phyloP scores from a whole-genome alignment of 2,888 invertebrate genomes.

The Peribatodes rhomboidaria region DNA sequence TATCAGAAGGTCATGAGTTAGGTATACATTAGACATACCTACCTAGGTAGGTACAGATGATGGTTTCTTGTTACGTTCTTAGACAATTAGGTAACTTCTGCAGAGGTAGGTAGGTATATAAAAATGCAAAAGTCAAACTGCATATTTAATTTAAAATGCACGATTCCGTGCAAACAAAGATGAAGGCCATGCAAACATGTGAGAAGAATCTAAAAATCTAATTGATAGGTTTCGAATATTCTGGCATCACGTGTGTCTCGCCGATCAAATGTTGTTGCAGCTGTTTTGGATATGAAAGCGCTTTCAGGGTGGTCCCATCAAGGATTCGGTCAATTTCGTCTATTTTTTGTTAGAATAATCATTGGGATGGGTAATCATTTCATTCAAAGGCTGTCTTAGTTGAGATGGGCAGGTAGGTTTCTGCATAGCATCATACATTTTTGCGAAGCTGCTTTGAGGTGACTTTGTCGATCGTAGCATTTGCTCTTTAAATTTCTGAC shows the following conservation, averaged over 20 bases:
- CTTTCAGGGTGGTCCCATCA: conserved; percentile 13
- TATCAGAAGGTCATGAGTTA: no score
- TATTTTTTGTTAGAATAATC: conserved; percentile 20
- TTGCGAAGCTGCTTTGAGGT: background rate
- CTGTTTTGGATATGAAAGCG: background rate
- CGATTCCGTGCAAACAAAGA: conserved; percentile 8
- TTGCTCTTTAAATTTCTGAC: background rate
- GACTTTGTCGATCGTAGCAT: background rate
- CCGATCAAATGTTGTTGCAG: conserved; percentile 1
- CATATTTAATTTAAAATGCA: background rate
- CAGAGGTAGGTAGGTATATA: no score
- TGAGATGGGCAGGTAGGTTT: background rate
- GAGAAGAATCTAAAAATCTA: conserved; percentile 5
- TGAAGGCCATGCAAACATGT: conserved; percentile 11
- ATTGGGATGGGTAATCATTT: background rate
- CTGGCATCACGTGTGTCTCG: background rate
- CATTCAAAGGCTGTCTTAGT: background rate
- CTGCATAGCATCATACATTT: background rate
- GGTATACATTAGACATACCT: no score
- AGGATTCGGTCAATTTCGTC: conserved; percentile 3
- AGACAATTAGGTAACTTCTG: no score
- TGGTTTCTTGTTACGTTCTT: no score
- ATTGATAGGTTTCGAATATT: conserved; percentile 9
- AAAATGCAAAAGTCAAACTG: no score
- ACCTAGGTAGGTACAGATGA: no score